Percentiles rank a stretch among this genome's conserved stretches.
Evolutionary conservation across 2,888 invertebrate species (phyloP).

Genomic region (Protophormia terraenovae): DNA sequence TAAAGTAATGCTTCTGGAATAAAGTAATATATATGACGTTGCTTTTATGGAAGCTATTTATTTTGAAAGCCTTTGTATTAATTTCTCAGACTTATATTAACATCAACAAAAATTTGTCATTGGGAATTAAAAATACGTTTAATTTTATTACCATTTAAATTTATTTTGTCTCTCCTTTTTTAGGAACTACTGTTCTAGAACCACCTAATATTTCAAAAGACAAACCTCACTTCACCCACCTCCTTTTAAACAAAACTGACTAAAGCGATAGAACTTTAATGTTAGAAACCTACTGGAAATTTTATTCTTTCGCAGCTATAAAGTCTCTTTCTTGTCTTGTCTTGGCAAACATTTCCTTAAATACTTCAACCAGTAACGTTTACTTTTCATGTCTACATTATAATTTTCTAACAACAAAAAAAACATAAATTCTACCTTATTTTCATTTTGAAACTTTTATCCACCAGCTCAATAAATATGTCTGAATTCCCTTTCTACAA

Average conservation of each 20-base stretch:
- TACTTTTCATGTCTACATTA: conserved; percentile 21
- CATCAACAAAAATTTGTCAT: too few species aligned
- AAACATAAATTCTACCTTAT: conserved; percentile 53
- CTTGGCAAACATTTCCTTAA: conserved; percentile 33
- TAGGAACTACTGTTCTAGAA: too few species aligned
- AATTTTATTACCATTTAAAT: too few species aligned
- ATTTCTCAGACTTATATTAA: too few species aligned
- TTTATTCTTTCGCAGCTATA: neutral
- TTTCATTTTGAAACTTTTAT: conserved; percentile 52
- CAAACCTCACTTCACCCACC: neutral
- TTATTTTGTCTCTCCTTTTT: too few species aligned
- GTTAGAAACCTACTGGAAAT: neutral
- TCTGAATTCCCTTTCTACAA: conserved; percentile 52
- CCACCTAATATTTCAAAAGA: too few species aligned
- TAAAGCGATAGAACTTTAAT: neutral
- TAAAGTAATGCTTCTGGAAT: too few species aligned
- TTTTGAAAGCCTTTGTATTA: too few species aligned
- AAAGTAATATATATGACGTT: too few species aligned
- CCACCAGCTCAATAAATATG: conserved; percentile 60
- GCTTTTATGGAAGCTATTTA: too few species aligned
- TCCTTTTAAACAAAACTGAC: neutral
- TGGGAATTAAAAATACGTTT: too few species aligned
- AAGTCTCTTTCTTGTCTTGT: conserved; percentile 1
- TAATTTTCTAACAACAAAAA: conserved; percentile 17
- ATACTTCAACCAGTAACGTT: conserved; percentile 8